phyloP scores from a whole-genome alignment of 2,797 vertebrate genomes.

The Anguilla obscura region DNA sequence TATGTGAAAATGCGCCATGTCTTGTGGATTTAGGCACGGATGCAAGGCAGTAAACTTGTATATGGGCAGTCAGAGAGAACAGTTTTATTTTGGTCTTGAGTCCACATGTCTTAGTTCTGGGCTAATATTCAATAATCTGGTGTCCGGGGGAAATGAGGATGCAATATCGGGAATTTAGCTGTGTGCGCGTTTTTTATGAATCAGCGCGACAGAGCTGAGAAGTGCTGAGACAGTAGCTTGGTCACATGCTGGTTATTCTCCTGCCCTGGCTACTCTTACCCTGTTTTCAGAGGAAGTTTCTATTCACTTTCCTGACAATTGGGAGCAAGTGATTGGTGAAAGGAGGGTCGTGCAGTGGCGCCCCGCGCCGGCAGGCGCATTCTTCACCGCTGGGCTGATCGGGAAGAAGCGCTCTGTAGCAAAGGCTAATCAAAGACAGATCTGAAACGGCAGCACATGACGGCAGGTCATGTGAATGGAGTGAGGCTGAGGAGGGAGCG shows the following conservation, averaged over 20 bases:
- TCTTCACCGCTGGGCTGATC: not conserved
- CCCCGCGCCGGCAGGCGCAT: not conserved
- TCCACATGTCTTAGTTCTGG: not conserved
- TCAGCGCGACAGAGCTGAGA: not conserved
- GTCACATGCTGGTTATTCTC: conserved; percentile 10
- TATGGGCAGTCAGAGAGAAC: not conserved
- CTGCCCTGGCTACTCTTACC: not conserved
- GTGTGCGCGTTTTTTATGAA: conserved; percentile 11
- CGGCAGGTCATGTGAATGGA: not conserved
- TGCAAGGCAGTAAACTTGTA: not conserved
- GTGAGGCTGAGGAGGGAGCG: not conserved
- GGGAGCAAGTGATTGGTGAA: not conserved
- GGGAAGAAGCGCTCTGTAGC: not conserved
- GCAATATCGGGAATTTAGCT: not conserved
- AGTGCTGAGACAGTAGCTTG: not conserved
- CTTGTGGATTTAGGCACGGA: not conserved
- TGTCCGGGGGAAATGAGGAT: not conserved
- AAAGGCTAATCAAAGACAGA: not conserved
- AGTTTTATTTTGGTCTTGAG: not conserved
- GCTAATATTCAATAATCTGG: not conserved
- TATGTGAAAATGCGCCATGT: not conserved
- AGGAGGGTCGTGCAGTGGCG: not conserved
- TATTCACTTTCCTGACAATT: not conserved
- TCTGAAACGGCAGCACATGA: not conserved
- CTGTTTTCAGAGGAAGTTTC: not conserved